phyloP scores from a whole-genome alignment of 2,797 vertebrate species.

The Danio kyathit region DNA sequence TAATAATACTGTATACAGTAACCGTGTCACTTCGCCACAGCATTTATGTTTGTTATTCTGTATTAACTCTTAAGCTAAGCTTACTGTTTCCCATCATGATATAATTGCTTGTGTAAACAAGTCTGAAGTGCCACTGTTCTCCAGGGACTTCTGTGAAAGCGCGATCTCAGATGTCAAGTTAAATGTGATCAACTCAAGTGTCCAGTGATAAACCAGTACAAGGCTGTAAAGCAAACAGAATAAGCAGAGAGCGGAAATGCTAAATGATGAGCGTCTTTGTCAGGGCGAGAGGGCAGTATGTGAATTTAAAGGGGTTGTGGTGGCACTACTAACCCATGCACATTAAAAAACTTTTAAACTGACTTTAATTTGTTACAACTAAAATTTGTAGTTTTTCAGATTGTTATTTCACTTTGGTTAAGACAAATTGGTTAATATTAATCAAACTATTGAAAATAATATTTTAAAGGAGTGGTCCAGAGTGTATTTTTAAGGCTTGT shows the following conservation, averaged over 20 bases:
- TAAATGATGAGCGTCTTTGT: conserved; percentile 1
- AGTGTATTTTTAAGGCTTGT: no score
- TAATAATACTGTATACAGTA: neutral
- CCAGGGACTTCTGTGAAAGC: neutral
- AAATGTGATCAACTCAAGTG: neutral
- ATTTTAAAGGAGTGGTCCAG: no score
- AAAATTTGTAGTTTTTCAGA: no score
- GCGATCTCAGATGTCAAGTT: neutral
- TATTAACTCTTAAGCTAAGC: neutral
- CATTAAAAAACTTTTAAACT: no score
- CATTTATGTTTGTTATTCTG: neutral
- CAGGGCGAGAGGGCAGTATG: conserved; percentile 1
- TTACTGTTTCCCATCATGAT: neutral
- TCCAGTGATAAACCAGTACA: neutral
- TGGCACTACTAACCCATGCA: conserved; percentile 20
- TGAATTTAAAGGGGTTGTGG: conserved; percentile 13
- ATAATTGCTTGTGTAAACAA: neutral
- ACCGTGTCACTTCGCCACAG: neutral
- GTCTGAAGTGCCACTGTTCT: neutral
- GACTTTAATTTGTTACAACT: no score
- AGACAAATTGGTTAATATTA: no score
- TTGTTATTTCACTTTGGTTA: no score
- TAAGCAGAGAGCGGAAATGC: neutral
- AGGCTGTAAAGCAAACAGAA: neutral
- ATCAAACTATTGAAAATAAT: no score